Evolutionary conservation across 2,888 invertebrate species (phyloP).

Genomic region (Glyphotaelius pellucidus): DNA sequence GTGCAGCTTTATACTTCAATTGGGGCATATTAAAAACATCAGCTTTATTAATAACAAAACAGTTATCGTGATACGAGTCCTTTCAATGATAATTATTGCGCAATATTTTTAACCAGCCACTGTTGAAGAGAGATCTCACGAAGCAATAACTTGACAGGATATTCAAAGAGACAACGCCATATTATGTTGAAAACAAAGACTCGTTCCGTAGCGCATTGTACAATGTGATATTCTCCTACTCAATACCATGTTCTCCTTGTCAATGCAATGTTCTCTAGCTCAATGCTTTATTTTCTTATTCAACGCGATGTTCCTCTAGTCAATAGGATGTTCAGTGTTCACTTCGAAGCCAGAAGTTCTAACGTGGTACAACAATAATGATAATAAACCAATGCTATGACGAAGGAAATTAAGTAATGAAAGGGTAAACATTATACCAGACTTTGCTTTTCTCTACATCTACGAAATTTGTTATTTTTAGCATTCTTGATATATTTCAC

Average conservation of each 20-base stretch:
- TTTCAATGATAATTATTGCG: no score
- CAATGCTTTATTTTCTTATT: background rate
- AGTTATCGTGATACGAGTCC: no score
- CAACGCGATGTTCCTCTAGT: background rate
- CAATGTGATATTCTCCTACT: background rate
- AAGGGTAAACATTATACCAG: background rate
- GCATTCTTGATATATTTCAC: background rate
- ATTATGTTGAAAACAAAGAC: background rate
- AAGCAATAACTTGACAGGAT: background rate
- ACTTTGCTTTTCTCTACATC: background rate
- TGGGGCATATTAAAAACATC: no score
- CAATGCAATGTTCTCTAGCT: background rate
- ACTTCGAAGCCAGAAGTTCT: background rate
- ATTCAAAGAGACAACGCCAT: background rate
- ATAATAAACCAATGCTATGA: background rate
- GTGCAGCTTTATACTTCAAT: no score
- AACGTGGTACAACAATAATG: background rate
- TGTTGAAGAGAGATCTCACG: background rate
- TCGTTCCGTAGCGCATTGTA: background rate
- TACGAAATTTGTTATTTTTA: background rate
- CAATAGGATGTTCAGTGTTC: no score
- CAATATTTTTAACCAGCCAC: no score
- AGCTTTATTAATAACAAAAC: no score
- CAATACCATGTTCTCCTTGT: background rate
- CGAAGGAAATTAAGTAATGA: background rate